phyloP scores from a whole-genome alignment of 2,113 vertebrate genomes.

The Corydoras maculifer region DNA sequence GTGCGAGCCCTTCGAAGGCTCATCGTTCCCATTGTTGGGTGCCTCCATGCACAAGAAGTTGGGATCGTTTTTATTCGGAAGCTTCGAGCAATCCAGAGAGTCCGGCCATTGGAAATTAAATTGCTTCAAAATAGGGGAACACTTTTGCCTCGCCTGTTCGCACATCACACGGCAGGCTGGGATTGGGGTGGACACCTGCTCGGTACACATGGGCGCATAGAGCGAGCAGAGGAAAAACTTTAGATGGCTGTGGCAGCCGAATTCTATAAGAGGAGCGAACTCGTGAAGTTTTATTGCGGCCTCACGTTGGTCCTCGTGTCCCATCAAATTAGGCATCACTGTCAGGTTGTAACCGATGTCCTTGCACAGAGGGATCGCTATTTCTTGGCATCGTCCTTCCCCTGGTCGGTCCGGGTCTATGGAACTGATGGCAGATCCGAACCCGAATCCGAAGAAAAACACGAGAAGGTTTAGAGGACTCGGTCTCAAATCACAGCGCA shows the following conservation, averaged over 20 bases:
- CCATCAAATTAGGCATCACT: constrained; percentile 88
- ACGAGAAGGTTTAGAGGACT: constrained; percentile 45
- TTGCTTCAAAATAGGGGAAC: constrained; percentile 89
- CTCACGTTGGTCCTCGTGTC: constrained; percentile 80
- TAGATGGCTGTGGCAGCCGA: constrained; percentile 85
- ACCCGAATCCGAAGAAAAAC: constrained; percentile 45
- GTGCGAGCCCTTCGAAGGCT: constrained; percentile 76
- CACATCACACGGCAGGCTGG: constrained; percentile 95
- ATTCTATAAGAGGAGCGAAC: constrained; percentile 82
- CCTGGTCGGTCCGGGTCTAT: constrained; percentile 82
- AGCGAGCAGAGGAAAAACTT: constrained; percentile 95
- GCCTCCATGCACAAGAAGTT: constrained; percentile 98
- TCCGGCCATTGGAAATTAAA: constrained; percentile 94
- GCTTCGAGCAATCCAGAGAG: constrained; percentile 84
- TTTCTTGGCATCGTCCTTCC: constrained; percentile 85
- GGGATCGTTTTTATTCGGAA: constrained; percentile 94
- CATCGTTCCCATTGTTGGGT: constrained; percentile 86
- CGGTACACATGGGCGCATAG: constrained; percentile 96
- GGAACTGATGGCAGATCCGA: constrained; percentile 77
- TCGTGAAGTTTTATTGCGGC: constrained; percentile 87
- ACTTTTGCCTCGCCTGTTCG: constrained; percentile 87
- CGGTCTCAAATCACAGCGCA: constrained; percentile 41
- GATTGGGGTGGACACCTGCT: constrained; percentile 94
- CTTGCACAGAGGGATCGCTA: constrained; percentile 90
- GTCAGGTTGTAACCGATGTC: constrained; percentile 98